Percentiles rank a stretch among this genome's conserved stretches.
Conservation (phyloP, 1,140 invertebrate genomes). For the Calosoma granatense region DNA sequence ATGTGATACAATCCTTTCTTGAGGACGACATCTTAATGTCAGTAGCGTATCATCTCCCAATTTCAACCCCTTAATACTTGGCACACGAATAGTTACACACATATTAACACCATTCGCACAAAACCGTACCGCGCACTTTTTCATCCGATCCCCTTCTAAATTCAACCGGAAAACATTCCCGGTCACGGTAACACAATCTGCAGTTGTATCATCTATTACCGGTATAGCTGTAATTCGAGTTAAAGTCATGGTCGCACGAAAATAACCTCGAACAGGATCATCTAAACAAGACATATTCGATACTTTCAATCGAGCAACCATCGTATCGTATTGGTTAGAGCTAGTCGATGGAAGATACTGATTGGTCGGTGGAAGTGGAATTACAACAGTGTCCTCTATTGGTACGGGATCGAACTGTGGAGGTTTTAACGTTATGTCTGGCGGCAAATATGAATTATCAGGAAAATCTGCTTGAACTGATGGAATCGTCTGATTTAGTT, state of each 20-base stretch:
- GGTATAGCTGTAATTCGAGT: constrained; percentile 13
- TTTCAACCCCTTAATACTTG: constrained; percentile 45
- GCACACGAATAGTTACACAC: constrained; percentile 50
- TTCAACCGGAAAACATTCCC: constrained; percentile 18
- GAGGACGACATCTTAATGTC: constrained; percentile 49
- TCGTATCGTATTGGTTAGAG: constrained; percentile 1
- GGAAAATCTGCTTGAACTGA: constrained; percentile 12
- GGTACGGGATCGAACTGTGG: constrained; percentile 6
- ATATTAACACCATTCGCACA: constrained; percentile 32
- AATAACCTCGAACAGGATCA: constrained; percentile 13
- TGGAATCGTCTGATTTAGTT: neutral
- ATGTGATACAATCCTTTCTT: constrained; percentile 45
- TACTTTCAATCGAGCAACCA: constrained; percentile 16
- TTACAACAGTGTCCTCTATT: constrained; percentile 19
- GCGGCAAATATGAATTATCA: neutral
- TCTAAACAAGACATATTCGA: constrained; percentile 28
- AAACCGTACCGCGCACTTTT: constrained; percentile 31
- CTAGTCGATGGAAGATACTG: constrained; percentile 19
- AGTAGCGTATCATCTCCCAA: constrained; percentile 50
- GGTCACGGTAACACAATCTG: constrained; percentile 16
- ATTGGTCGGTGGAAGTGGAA: constrained; percentile 14
- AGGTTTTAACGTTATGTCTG: neutral
- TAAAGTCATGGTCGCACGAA: constrained; percentile 8
- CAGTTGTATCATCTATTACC: constrained; percentile 17
- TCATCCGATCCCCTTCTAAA: constrained; percentile 20